Evolutionary conservation across 1,140 invertebrate species (phyloP).

Genomic region (Brachionus angularis): DNA sequence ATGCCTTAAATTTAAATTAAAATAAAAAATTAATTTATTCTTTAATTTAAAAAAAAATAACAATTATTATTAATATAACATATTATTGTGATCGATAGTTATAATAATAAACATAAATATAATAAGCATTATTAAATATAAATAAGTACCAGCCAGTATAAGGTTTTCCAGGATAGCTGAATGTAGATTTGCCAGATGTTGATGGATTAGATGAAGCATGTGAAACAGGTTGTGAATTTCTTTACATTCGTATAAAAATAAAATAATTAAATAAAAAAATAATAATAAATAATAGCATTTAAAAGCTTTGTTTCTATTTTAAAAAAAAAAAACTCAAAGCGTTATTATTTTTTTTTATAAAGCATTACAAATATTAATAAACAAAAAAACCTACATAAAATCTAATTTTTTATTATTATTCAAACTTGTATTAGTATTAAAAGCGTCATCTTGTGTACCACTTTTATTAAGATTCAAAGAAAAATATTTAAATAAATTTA

Average conservation of each 20-base stretch:
- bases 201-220: slow-evolving; percentile 36
- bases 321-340: too few species aligned
- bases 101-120: too few species aligned
- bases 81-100: not conserved
- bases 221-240: slow-evolving; percentile 32
- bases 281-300: not conserved
- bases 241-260: too few species aligned
- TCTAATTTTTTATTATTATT: too few species aligned
- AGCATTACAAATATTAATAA: too few species aligned
- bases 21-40: not conserved
- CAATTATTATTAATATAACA: not conserved
- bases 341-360: not conserved
- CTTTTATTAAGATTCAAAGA: too few species aligned
- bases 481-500: too few species aligned
- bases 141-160: slow-evolving; percentile 30
- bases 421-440: too few species aligned
- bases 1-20: slow-evolving; percentile 2
- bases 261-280: slow-evolving; percentile 11
- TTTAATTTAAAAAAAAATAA: not conserved
- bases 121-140: too few species aligned
- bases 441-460: too few species aligned
- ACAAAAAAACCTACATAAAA: too few species aligned
- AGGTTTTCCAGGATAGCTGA: slow-evolving; percentile 40
- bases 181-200: slow-evolving; percentile 41
- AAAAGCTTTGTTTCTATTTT: too few species aligned